These are phyloP conservation scores for Cyanoderma ruficeps DNA, from an alignment of 2,113 vertebrate genomes.

Conservation along the genomic window DNA sequence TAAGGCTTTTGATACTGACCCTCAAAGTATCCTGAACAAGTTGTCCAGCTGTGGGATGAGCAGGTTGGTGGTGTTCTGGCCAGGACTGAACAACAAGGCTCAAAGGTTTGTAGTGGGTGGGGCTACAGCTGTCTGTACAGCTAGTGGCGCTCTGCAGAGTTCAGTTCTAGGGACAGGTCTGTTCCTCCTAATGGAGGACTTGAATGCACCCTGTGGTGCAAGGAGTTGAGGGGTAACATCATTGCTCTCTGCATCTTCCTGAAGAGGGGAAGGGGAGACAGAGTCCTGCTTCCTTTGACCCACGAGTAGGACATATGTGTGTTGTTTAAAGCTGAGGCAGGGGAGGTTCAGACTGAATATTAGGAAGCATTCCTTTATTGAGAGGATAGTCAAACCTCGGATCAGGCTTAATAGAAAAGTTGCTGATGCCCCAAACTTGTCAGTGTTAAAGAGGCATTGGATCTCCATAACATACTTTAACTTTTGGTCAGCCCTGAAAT, in stretches of 20 bases:
- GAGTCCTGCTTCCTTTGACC: not conserved
- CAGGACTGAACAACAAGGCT: rapidly evolving
- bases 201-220: not conserved
- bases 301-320: rapidly evolving
- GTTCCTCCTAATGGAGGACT: not conserved
- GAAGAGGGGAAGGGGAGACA: not conserved
- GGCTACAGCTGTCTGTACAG: not conserved
- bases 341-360: not conserved
- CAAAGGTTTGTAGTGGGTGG: not conserved
- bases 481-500: not conserved
- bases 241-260: not conserved
- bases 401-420: not conserved
- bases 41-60: not conserved
- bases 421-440: not conserved
- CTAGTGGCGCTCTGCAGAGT: not conserved
- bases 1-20: not conserved
- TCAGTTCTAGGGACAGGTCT: not conserved
- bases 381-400: not conserved
- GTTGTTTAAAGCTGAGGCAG: rapidly evolving
- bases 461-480: not conserved
- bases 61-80: not conserved
- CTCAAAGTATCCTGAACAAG: not conserved
- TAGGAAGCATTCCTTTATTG: not conserved
- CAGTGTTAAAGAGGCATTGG: not conserved
- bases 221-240: not conserved